Evolutionary conservation across 2,113 vertebrate genomes (phyloP), one percentile per base, ranked within the genome.

Genomic region (Origma solitaria): DNA sequence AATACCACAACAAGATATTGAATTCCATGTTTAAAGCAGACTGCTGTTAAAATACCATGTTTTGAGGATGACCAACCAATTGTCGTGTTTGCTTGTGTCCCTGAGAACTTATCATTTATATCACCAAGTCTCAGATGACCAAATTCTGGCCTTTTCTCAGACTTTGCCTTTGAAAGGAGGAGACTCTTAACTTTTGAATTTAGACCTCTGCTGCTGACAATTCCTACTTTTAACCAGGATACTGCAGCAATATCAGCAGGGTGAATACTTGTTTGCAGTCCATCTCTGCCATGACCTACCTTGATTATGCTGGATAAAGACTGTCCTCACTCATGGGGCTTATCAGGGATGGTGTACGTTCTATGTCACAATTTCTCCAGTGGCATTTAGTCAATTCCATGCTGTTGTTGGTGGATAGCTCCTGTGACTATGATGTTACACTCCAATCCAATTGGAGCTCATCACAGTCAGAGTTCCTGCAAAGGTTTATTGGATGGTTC

Each of bases 21-120:
- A 61, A 54, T 58, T 64, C 56, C 8, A 1, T 71, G 33, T 25
- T 64, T 79, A 45, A 76, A 78, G 21, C 9, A 53, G 31, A 16
- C 30, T 75, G 5, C 18, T 2, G 1, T 68, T 68, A 54, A 71
- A 88, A n/a, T 14, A 53, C 0, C 0, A 0, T 86, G 64, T 68
- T 88, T 88, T 64, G 56, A 51, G 37, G 31, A 44, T 75, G 37
- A 10, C 35, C 51, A 35, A 89, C 23, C 38, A 82, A 40, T 79
- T 54, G 71, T 4, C 18, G 6, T 24, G 13, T 72, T 89, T 85
- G 6, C 44, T 51, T 88, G 7, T n/a, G 24, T 85, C 53, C n/a
- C 54, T 88, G 37, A 70, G 22, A 78, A 77, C 8, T 42, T 77
- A 28, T 0, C 1, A 13, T 60, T 35, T 66, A 2, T 35, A 35